Conservation (phyloP, 2,888 invertebrate species). For the Leptopilina myrica region DNA sequence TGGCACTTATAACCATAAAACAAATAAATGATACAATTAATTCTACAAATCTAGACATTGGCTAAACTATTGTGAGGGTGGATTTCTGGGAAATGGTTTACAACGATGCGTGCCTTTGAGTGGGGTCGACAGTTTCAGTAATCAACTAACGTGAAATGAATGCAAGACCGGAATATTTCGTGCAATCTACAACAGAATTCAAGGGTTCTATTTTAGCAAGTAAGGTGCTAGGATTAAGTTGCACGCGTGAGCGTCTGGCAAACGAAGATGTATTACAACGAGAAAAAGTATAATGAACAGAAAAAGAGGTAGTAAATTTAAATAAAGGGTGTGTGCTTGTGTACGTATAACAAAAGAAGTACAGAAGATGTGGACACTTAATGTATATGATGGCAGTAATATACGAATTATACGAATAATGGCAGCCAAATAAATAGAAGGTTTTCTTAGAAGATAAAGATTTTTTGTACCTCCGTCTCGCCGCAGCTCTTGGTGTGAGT, state of each 20-base stretch:
- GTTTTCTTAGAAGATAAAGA: conserved; percentile 51
- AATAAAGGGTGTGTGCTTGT: conserved; percentile 27
- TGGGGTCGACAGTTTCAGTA: conserved; percentile 27
- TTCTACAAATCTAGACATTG: conserved; percentile 6
- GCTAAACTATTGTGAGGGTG: not conserved
- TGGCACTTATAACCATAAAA: not conserved
- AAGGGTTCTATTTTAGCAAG: conserved; percentile 30
- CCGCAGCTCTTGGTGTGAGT: conserved; percentile 84
- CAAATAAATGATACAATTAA: not conserved
- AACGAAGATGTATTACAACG: conserved; percentile 7
- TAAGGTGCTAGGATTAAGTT: conserved; percentile 32
- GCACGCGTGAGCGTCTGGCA: conserved; percentile 14
- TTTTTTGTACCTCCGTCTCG: conserved; percentile 83
- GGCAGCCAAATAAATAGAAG: conserved; percentile 50
- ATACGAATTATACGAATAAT: not conserved
- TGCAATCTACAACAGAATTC: conserved; percentile 29
- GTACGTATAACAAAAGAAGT: conserved; percentile 9
- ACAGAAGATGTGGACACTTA: not conserved
- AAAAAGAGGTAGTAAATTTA: conserved; percentile 32
- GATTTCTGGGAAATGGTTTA: conserved; percentile 1
- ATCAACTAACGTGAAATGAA: conserved; percentile 34
- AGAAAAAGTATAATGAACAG: conserved; percentile 40
- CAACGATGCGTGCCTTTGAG: conserved; percentile 32
- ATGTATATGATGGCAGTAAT: not conserved
- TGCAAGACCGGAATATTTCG: conserved; percentile 33